These are phyloP conservation scores for Callorhinus ursinus DNA, from an alignment of 2,113 vertebrate genomes.

Conservation along the genomic window DNA sequence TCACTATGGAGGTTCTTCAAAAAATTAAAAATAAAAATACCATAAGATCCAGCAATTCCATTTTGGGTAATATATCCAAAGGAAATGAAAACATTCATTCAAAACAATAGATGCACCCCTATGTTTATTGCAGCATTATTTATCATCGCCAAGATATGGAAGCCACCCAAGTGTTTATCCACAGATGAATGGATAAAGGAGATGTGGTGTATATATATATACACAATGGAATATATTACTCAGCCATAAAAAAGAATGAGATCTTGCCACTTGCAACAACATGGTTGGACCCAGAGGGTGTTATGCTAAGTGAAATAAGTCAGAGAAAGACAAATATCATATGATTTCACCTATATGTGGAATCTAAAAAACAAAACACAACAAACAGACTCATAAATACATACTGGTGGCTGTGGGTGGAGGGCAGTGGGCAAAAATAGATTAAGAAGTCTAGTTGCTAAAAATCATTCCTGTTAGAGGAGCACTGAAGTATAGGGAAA, in stretches of 20 bases:
- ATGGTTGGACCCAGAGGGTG: not conserved
- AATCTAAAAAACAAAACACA: not conserved
- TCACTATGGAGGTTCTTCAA: not conserved
- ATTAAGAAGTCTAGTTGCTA: not conserved
- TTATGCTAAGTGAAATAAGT: not conserved
- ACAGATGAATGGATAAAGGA: not conserved
- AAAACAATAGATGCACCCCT: not conserved
- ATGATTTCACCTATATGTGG: not conserved
- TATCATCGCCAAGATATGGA: not conserved
- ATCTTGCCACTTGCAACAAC: not conserved
- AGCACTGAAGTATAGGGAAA: not conserved
- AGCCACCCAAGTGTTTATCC: not conserved
- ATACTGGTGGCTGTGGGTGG: not conserved
- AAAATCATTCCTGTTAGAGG: not conserved
- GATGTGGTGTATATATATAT: not conserved
- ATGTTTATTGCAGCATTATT: not conserved
- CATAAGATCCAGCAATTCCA: not conserved
- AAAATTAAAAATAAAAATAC: not conserved
- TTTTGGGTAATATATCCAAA: not conserved
- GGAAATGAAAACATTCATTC: not conserved
- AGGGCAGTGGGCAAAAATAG: not conserved
- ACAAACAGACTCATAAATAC: not conserved
- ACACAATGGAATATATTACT: not conserved
- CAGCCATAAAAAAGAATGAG: not conserved
- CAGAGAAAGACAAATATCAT: not conserved